These are phyloP conservation scores for Ctenodactylus gundi DNA, from an alignment of 2,113 vertebrate species.

Conservation along the genomic window DNA sequence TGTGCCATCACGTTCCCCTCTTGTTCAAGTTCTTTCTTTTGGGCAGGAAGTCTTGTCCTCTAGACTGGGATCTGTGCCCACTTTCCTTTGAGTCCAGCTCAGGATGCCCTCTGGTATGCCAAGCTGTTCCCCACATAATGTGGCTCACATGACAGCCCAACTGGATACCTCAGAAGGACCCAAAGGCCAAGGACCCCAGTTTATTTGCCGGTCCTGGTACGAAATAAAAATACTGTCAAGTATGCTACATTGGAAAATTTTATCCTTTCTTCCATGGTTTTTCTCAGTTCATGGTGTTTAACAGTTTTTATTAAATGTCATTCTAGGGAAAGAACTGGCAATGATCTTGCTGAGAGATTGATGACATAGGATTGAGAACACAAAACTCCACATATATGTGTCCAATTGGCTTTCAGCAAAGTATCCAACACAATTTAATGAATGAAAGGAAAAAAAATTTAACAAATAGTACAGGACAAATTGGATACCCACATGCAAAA, in stretches of 20 bases:
- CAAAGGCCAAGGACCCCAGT: not conserved
- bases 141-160: not conserved
- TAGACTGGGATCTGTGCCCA: not conserved
- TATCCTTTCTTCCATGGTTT: not conserved
- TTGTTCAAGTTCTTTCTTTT: not conserved
- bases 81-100: not conserved
- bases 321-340: slow-evolving; percentile 17
- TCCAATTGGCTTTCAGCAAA: not conserved
- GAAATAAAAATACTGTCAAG: slow-evolving; percentile 14
- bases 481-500: not conserved
- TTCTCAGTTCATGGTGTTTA: not conserved
- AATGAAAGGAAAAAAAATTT: not conserved
- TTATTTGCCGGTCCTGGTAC: not conserved
- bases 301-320: not conserved
- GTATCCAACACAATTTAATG: not conserved
- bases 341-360: not conserved
- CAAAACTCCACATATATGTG: not conserved
- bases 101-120: not conserved
- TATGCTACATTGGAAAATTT: not conserved
- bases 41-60: not conserved
- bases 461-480: not conserved
- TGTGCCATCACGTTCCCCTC: not conserved
- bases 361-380: not conserved
- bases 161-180: not conserved
- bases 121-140: not conserved